Evolutionary conservation across 2,888 invertebrate species (phyloP).

Genomic region (Napeogenes sylphis): DNA sequence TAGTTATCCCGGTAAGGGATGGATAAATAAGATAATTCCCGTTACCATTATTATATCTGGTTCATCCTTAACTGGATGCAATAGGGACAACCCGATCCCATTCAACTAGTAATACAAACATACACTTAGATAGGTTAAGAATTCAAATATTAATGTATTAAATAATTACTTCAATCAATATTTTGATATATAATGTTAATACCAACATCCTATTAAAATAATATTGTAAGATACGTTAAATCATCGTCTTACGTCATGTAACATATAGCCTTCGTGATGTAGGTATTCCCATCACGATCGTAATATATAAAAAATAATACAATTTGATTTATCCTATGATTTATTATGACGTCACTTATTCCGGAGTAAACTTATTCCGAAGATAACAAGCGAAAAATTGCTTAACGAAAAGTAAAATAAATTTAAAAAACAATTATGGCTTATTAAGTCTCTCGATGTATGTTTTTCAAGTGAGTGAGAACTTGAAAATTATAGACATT

Average conservation of each 20-base stretch:
- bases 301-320: constrained; percentile 1
- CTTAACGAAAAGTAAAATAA: not conserved
- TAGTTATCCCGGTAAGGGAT: too few relatives aligned
- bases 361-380: not conserved
- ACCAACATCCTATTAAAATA: constrained; percentile 3
- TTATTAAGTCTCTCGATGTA: constrained; percentile 10
- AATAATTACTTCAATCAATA: not conserved
- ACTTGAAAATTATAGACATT: constrained; percentile 50
- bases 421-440: not conserved
- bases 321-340: not conserved
- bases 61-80: too few relatives aligned
- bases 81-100: too few relatives aligned
- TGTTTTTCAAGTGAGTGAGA: constrained; percentile 42
- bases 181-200: not conserved
- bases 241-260: not conserved
- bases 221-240: constrained; percentile 3
- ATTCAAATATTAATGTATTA: too few relatives aligned
- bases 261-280: not conserved
- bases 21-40: too few relatives aligned
- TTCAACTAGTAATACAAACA: too few relatives aligned
- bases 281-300: not conserved
- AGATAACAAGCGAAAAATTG: not conserved
- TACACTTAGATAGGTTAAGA: too few relatives aligned
- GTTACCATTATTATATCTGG: too few relatives aligned
- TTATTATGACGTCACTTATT: not conserved